Evolutionary conservation across 2,888 invertebrate species (phyloP), one percentile per base, ranked within the genome.

Genomic region (Mythimna vitellina): DNA sequence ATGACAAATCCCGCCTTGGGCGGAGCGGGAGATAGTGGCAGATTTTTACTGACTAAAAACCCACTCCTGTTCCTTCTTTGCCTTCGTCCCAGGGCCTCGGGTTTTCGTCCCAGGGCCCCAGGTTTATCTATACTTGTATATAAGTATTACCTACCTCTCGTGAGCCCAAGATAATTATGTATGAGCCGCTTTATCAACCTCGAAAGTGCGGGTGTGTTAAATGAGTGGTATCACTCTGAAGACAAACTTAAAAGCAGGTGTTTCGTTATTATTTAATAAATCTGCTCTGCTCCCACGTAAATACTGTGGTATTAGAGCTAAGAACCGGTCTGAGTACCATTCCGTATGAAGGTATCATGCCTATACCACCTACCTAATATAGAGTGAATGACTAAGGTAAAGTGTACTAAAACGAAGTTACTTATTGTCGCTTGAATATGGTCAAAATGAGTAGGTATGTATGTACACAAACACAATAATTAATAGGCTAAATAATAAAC

Each of bases 221-320:
- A 51, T 51, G 49, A 51, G 9, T n/a, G 8, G 20, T 51, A 51
- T 51, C 49, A 51, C 49, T n/a, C 49, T 51, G 49, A n/a, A 51
- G 46, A n/a, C 49, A n/a, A 8, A n/a, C 49, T 51, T n/a, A 9
- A 20, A 17, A 51, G 49, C 49, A n/a, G 49, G 46, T 46, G 46
- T 46, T 46, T 17, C 46, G 17, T 46, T 46, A 46, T 46, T 54
- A 25, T 25, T 49, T 25, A 61, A 38, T 68, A 63, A 53, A 63
- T 35, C 68, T n/a, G 51, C 53, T 63, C 63, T 17, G 1, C 38
- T 63, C 38, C 38, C 7, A 25, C n/a, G 51, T 38, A n/a, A 54
- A 46, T 10, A 56, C 20, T 17, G 32, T 65, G 20, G 14, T 69
- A 22, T 12, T 29, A 20, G 22, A 14, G 20, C 29, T 56, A 56